A percentile compares a stretch with the other conserved stretches of the same genome.
Evolutionary conservation across 2,888 invertebrate genomes (phyloP).

Genomic region (Rhingia campestris): DNA sequence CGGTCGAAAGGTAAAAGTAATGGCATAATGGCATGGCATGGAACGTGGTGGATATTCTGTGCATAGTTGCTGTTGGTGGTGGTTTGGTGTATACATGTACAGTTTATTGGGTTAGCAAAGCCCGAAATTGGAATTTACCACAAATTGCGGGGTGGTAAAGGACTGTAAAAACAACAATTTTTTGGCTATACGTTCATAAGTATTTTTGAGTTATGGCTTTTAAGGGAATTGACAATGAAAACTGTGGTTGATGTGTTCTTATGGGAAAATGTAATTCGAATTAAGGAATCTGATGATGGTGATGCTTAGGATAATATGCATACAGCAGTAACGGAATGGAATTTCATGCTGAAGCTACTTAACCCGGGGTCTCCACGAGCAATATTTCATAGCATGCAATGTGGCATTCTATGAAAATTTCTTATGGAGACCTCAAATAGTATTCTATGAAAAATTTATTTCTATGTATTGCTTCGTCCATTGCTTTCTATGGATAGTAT

Average conservation of each 20-base stretch:
- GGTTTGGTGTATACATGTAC: neutral
- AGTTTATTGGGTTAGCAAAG: slow-evolving; percentile 21
- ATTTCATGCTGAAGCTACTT: neutral
- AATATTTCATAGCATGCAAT: no score
- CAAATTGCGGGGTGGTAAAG: slow-evolving; percentile 27
- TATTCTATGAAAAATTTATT: no score
- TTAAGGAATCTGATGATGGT: neutral
- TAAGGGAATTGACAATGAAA: slow-evolving; percentile 14
- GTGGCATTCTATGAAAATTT: no score
- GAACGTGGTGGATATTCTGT: slow-evolving; percentile 6
- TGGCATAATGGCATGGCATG: slow-evolving; percentile 30
- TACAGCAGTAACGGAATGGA: neutral
- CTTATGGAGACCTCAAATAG: no score
- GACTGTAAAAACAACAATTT: neutral
- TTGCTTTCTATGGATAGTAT: no score
- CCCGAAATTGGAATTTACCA: slow-evolving; percentile 33
- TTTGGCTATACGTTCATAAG: neutral
- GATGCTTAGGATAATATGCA: no score
- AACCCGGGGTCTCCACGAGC: no score
- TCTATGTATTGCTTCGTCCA: no score
- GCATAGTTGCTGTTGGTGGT: slow-evolving; percentile 5
- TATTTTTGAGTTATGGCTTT: slow-evolving; percentile 20
- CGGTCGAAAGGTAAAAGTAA: slow-evolving; percentile 41
- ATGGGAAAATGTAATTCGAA: neutral
- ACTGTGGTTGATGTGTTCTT: neutral